These are phyloP conservation scores for Bolinopsis microptera DNA, from an alignment of 37 sponge, comb jelly and placozoan species.

Conservation along the genomic window DNA sequence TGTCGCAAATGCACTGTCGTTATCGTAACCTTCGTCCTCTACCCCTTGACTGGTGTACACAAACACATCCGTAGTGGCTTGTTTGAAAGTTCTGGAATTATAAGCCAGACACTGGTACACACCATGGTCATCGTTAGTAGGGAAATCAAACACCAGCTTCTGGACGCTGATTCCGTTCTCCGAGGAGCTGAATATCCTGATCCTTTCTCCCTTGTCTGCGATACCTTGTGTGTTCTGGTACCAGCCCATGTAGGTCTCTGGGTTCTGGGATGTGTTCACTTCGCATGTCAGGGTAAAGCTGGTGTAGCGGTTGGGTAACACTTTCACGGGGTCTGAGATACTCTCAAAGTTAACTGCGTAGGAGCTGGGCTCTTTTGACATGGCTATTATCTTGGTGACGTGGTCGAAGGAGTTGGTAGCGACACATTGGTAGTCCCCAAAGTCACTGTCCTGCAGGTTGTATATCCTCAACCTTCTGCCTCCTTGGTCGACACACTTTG, in stretches of 20 bases:
- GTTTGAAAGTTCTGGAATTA: conserved; percentile 24
- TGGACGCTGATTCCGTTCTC: background rate
- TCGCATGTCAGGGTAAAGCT: conserved; percentile 36
- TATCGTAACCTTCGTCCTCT: conserved; percentile 16
- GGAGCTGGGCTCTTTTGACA: conserved; percentile 7
- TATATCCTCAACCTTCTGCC: conserved; percentile 34
- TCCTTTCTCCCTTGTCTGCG: conserved; percentile 33
- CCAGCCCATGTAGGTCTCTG: conserved; percentile 60
- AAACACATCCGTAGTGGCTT: conserved; percentile 53
- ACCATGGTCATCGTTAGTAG: conserved; percentile 38
- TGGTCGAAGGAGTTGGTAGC: background rate
- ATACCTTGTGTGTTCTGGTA: conserved; percentile 55
- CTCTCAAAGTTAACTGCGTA: conserved; percentile 28
- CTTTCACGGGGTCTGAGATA: conserved; percentile 17
- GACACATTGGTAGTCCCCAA: conserved; percentile 41
- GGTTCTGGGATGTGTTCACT: conserved; percentile 38
- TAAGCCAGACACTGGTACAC: conserved; percentile 58
- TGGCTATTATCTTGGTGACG: background rate
- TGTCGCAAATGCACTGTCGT: background rate
- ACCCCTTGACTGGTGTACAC: background rate
- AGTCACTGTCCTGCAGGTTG: conserved; percentile 15
- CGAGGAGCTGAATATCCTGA: background rate
- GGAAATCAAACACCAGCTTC: conserved; percentile 28
- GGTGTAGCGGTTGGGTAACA: conserved; percentile 42
- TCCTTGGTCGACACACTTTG: conserved; percentile 6